These are phyloP conservation scores for Melangyna quadrimaculata DNA, from an alignment of 2,888 invertebrate genomes.

Conservation along the genomic window DNA sequence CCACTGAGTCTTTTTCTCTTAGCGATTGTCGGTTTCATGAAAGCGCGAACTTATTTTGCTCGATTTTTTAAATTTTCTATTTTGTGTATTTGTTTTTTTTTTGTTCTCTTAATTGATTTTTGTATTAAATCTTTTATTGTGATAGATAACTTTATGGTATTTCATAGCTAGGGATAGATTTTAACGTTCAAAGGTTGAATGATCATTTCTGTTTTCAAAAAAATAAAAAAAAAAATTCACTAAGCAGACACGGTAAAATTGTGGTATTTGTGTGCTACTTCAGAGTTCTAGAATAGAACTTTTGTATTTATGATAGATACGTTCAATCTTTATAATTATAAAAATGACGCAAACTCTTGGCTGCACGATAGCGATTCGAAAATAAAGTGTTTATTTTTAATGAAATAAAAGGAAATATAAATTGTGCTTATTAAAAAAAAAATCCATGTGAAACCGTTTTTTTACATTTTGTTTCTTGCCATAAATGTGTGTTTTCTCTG, in stretches of 20 bases:
- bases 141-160: conserved; percentile 39
- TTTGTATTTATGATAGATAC: conserved; percentile 47
- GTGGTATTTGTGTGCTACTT: conserved; percentile 33
- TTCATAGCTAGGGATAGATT: conserved; percentile 27
- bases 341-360: conserved; percentile 54
- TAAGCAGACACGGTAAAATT: conserved; percentile 2
- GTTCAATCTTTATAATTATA: conserved; percentile 42
- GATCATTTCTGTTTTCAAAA: conserved; percentile 38
- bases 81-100: conserved; percentile 19
- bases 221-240: neutral
- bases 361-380: conserved; percentile 35
- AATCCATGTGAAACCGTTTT: neutral
- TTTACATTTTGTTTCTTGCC: neutral
- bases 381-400: conserved; percentile 23
- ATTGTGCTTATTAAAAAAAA: neutral
- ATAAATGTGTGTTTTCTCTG: conserved; percentile 31
- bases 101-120: conserved; percentile 59
- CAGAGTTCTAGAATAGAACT: conserved; percentile 38
- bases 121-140: conserved; percentile 51
- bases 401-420: neutral
- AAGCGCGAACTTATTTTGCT: conserved; percentile 20
- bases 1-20: conserved; percentile 43
- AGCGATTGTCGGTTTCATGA: conserved; percentile 35
- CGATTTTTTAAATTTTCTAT: conserved; percentile 2
- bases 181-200: conserved; percentile 29